Evolutionary conservation across 2,888 invertebrate genomes (phyloP).

Genomic region (Hanleya hanleyi): DNA sequence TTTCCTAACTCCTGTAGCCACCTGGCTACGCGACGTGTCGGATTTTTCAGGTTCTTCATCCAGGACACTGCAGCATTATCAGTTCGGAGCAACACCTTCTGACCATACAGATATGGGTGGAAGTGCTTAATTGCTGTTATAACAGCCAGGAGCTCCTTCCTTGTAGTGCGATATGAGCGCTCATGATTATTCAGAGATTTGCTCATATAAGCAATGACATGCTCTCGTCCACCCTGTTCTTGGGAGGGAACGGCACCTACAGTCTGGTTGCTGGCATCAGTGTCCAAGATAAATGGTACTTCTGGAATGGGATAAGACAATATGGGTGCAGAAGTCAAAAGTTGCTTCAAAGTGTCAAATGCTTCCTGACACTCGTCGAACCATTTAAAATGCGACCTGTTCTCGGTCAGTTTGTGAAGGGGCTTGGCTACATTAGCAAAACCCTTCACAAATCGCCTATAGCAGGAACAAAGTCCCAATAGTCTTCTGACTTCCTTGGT

Average conservation of each 20-base stretch:
- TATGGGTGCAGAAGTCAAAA: too few relatives aligned
- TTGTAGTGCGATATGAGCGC: constrained; percentile 21
- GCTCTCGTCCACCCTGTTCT: constrained; percentile 14
- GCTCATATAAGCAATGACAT: constrained; percentile 25
- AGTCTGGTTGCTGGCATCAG: constrained; percentile 16
- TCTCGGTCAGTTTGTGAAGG: too few relatives aligned
- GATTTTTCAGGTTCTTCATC: constrained; percentile 16
- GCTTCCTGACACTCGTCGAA: too few relatives aligned
- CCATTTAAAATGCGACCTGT: too few relatives aligned
- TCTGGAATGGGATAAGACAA: too few relatives aligned
- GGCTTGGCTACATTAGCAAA: too few relatives aligned
- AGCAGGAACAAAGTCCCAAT: too few relatives aligned
- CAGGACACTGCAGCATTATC: constrained; percentile 23
- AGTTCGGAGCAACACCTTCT: constrained; percentile 12
- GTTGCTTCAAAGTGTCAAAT: too few relatives aligned
- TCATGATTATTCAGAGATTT: constrained; percentile 21
- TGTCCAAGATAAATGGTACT: constrained; percentile 12
- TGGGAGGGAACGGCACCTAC: constrained; percentile 22
- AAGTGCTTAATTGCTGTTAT: constrained; percentile 14
- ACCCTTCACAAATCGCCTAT: too few relatives aligned
- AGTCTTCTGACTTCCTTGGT: too few relatives aligned
- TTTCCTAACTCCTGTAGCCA: constrained; percentile 16
- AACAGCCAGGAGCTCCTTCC: constrained; percentile 21
- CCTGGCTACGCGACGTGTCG: constrained; percentile 15
- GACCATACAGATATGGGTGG: constrained; percentile 21